Percentiles rank a stretch among this genome's conserved stretches.
These are phyloP conservation scores for Elaphurus davidianus DNA, from an alignment of 2,113 vertebrate species.

Conservation along the genomic window DNA sequence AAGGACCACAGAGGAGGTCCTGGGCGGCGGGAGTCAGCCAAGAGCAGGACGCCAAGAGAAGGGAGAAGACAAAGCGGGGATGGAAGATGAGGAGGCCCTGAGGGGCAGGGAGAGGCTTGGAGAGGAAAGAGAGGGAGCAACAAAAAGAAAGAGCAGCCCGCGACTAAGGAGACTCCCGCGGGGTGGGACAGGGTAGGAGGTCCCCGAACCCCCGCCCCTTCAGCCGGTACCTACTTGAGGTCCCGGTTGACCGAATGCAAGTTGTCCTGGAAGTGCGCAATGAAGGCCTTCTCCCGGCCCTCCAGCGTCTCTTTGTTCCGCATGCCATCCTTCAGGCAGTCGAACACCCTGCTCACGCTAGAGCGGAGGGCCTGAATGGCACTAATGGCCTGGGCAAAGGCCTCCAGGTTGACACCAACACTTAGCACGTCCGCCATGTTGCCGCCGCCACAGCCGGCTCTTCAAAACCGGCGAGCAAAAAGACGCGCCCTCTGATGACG, in stretches of 20 bases:
- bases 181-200: background rate
- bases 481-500: conserved; percentile 61
- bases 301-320: conserved; percentile 95
- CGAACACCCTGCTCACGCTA: conserved; percentile 96
- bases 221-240: conserved; percentile 88
- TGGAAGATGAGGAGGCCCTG: background rate
- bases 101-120: background rate
- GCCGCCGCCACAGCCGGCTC: conserved; percentile 47
- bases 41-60: background rate
- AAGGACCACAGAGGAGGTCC: background rate
- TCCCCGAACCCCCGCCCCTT: background rate
- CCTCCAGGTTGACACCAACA: conserved; percentile 95
- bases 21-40: background rate
- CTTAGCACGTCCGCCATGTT: conserved; percentile 91
- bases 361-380: conserved; percentile 97
- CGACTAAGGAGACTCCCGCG: background rate
- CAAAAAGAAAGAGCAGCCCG: background rate
- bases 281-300: conserved; percentile 93
- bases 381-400: conserved; percentile 94
- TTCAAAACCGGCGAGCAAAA: background rate
- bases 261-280: conserved; percentile 94
- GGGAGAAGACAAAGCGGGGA: background rate
- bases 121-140: background rate
- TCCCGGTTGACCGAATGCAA: conserved; percentile 96
- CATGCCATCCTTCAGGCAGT: conserved; percentile 97